Conservation (phyloP, 2,797 vertebrate species). For the Psittacula echo region DNA sequence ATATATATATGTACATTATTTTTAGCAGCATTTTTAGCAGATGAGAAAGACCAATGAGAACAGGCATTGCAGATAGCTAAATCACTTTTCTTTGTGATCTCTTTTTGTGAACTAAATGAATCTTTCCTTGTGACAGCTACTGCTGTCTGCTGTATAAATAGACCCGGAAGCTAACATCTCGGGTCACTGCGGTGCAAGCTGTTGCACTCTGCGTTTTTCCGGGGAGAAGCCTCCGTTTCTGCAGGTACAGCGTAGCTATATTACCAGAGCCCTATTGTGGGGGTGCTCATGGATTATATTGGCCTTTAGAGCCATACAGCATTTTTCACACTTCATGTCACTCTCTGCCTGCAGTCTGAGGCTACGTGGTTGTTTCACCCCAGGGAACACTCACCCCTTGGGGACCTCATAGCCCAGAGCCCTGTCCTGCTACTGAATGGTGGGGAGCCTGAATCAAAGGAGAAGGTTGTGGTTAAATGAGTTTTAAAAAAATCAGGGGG, state of each 20-base stretch:
- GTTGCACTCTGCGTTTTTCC: not conserved
- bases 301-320: not conserved
- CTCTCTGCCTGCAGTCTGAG: not conserved
- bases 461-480: not conserved
- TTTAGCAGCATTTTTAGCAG: not conserved
- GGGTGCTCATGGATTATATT: not conserved
- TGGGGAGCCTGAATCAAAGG: not conserved
- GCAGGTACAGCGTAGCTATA: fast-evolving
- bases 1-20: not conserved
- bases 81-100: not conserved
- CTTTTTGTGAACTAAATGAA: not conserved
- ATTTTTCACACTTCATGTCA: fast-evolving
- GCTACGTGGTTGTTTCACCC: fast-evolving
- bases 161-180: not conserved
- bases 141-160: fast-evolving
- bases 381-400: fast-evolving
- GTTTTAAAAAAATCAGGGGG: not conserved
- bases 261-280: constrained; percentile 1
- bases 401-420: not conserved
- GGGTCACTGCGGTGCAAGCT: fast-evolving
- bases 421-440: not conserved
- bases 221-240: not conserved
- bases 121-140: not conserved
- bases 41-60: not conserved
- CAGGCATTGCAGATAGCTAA: not conserved